phyloP scores from a whole-genome alignment of 2,113 vertebrate genomes.

The Manacus vitellinus region DNA sequence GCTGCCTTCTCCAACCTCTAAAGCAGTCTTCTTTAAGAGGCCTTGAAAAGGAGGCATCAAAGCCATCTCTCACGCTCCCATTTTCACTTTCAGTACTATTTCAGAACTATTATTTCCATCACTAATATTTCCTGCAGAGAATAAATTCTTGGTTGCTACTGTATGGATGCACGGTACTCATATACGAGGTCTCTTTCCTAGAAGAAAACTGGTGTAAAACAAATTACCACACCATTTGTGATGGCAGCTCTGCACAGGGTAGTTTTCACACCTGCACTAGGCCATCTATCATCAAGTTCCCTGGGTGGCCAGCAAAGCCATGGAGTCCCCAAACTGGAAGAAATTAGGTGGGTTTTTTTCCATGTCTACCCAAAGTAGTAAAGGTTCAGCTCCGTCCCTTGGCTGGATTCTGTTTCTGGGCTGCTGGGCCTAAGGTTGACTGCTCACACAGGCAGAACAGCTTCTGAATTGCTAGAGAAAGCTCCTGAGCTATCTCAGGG shows the following conservation, averaged over 20 bases:
- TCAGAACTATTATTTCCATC: background rate
- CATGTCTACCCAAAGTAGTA: background rate
- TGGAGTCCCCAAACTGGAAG: fast-evolving
- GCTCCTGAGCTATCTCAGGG: background rate
- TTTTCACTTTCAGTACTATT: background rate
- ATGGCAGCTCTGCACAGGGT: background rate
- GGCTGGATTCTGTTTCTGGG: background rate
- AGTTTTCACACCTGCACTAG: background rate
- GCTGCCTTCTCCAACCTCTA: background rate
- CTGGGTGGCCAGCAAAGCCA: background rate
- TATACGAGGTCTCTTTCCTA: background rate
- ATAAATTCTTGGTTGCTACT: background rate
- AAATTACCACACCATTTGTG: background rate
- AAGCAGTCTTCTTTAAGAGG: background rate
- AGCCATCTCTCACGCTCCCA: background rate
- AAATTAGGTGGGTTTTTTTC: background rate
- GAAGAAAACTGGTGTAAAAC: background rate
- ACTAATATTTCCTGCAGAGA: background rate
- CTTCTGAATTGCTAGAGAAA: background rate
- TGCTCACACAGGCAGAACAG: background rate
- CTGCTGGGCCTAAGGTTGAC: fast-evolving
- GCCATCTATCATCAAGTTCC: fast-evolving
- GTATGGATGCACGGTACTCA: background rate
- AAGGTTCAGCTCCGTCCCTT: background rate
- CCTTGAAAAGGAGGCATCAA: background rate